A percentile compares a stretch with the other conserved stretches of the same genome.
These are phyloP conservation scores for Pocillopora meandrina DNA, from an alignment of 92 coral and sea anemone species.

Conservation along the genomic window DNA sequence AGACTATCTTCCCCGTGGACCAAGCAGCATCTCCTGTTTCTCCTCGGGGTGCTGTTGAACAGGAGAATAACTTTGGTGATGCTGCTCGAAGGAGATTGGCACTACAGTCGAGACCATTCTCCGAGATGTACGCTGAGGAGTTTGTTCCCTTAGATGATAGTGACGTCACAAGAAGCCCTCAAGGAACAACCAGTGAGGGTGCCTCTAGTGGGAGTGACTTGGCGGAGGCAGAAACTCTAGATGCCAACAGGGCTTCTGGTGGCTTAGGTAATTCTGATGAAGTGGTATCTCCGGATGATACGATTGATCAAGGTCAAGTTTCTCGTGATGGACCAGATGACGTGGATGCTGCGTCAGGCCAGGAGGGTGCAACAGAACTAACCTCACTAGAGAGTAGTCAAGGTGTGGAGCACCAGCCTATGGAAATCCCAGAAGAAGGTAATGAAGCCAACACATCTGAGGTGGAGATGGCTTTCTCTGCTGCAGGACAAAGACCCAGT, in stretches of 20 bases:
- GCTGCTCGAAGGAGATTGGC: conserved; percentile 55
- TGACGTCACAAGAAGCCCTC: conserved; percentile 21
- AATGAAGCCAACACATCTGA: conserved; percentile 1
- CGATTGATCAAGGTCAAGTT: conserved; percentile 8
- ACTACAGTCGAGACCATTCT: conserved; percentile 74
- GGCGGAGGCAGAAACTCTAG: not conserved
- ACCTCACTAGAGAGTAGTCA: not conserved
- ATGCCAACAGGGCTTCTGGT: conserved; percentile 11
- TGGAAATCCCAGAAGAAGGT: conserved; percentile 45
- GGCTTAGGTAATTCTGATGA: conserved; percentile 18
- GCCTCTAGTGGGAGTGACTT: not conserved
- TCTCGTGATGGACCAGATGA: not conserved
- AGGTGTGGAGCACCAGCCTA: conserved; percentile 24
- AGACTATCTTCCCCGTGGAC: conserved; percentile 45
- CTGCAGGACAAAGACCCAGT: conserved; percentile 29
- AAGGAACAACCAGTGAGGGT: not conserved
- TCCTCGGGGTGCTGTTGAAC: conserved; percentile 47
- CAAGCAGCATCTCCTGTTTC: conserved; percentile 69
- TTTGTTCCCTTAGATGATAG: conserved; percentile 67
- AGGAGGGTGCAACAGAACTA: not conserved
- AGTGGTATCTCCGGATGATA: conserved; percentile 15
- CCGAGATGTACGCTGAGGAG: conserved; percentile 76
- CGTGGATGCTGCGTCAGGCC: not conserved
- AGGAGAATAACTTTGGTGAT: conserved; percentile 16
- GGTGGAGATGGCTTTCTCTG: conserved; percentile 24